Evolutionary conservation across 2,113 vertebrate species (phyloP), one percentile per base, ranked within the genome.

Genomic region (Hippocampus mohnikei): DNA sequence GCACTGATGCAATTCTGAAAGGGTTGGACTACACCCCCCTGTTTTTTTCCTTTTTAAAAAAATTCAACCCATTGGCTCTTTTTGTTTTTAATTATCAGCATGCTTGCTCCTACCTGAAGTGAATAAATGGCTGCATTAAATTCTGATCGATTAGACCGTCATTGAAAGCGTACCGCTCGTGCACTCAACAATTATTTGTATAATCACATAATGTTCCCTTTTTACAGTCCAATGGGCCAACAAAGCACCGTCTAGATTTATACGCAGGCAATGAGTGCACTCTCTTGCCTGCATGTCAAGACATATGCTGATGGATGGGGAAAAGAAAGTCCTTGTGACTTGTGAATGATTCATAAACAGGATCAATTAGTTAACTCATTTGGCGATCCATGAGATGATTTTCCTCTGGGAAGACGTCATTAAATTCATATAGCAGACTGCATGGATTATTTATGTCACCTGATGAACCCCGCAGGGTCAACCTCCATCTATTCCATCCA

Each of bases 281-380:
- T 68, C 55, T 44, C 18, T 23, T 23, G 71, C 9, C 27, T 62
- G 41, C 42, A 41, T 41, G 61, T n/a, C 61, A 23, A 23, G 20
- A 41, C 37, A 9, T 23, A n/a, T 21, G 20, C 37, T 42, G 61
- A 63, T 63, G 40, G 21, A 64, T 40, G 41, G 21, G 61, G 20
- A 29, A 63, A 53, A 33, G 41, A 76, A 27, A 37, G 25, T 8
- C 41, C 67, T 67, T 71, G 73, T 52, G 23, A 66, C 70, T 44
- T 56, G 61, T 85, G 72, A 85, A 87, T 75, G 70, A 82, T 85
- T 84, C 68, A 84, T 81, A 65, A 83, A 69, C 50, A 72, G 69
- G 73, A 84, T 79, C 76, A 78, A 86, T 83, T 84, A 84, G 71
- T 77, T 71, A 79, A 80, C 61, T 76, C 66, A 81, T 84, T 70